Percentiles rank a stretch among this genome's conserved stretches.
These are phyloP conservation scores for Mesaphorura yosii DNA, from an alignment of 1,140 invertebrate species.

Conservation along the genomic window DNA sequence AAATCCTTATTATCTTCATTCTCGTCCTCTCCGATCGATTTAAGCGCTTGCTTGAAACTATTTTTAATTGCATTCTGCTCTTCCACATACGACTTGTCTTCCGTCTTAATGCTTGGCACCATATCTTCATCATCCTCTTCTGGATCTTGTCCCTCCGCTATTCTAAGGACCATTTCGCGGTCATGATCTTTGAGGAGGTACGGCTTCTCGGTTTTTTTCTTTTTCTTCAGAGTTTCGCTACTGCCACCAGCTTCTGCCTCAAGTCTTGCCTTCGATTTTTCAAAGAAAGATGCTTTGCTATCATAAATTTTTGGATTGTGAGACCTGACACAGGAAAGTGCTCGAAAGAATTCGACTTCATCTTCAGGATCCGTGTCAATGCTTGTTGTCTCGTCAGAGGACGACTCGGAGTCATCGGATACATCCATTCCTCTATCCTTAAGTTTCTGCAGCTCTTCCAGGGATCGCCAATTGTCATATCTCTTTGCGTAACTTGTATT, in stretches of 20 bases:
- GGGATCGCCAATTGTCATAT: slow-evolving; percentile 43
- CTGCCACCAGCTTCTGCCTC: slow-evolving; percentile 3
- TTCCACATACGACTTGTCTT: slow-evolving; percentile 57
- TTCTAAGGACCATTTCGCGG: slow-evolving; percentile 58
- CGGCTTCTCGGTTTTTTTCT: slow-evolving; percentile 43
- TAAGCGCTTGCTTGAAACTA: slow-evolving; percentile 46
- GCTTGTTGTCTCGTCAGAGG: slow-evolving; percentile 52
- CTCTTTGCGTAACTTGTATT: no score
- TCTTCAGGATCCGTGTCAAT: slow-evolving; percentile 50
- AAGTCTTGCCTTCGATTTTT: slow-evolving; percentile 33
- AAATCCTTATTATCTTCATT: slow-evolving; percentile 43
- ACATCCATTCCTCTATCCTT: slow-evolving; percentile 34
- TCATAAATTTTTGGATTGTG: slow-evolving; percentile 83
- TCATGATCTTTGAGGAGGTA: slow-evolving; percentile 69
- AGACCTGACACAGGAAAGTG: slow-evolving; percentile 68
- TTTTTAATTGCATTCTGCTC: slow-evolving; percentile 57
- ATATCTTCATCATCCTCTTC: slow-evolving; percentile 43
- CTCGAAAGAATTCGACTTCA: slow-evolving; percentile 76
- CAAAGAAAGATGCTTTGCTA: slow-evolving; percentile 60
- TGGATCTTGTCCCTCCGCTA: slow-evolving; percentile 51
- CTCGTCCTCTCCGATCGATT: slow-evolving; percentile 37
- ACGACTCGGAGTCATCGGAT: slow-evolving; percentile 36
- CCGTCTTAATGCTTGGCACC: slow-evolving; percentile 21
- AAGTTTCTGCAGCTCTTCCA: slow-evolving; percentile 46
- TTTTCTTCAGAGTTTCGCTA: slow-evolving; percentile 6